Conservation (phyloP, 2,113 vertebrate species). For the Scomber colias region DNA sequence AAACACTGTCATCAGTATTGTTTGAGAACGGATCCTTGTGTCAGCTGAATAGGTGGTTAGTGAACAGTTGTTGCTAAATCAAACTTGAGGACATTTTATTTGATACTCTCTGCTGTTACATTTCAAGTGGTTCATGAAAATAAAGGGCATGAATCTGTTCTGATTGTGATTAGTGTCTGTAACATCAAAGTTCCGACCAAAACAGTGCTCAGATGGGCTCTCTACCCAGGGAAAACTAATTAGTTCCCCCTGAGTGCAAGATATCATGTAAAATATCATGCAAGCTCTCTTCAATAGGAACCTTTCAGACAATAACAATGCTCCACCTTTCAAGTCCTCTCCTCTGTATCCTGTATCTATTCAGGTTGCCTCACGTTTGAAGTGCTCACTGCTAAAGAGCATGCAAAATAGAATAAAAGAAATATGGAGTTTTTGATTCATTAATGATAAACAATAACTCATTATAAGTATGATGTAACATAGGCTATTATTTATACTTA, state of each 20-base stretch:
- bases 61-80: constrained; percentile 22
- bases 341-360: constrained; percentile 43
- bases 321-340: constrained; percentile 64
- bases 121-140: constrained; percentile 44
- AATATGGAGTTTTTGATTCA: constrained; percentile 14
- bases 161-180: constrained; percentile 48
- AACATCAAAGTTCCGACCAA: constrained; percentile 47
- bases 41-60: constrained; percentile 19
- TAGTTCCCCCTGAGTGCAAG: constrained; percentile 36
- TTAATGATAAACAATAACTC: constrained; percentile 2
- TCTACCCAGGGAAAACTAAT: constrained; percentile 55
- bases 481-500: background rate
- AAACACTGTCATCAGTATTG: background rate
- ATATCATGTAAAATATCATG: constrained; percentile 54
- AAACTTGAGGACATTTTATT: constrained; percentile 51
- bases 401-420: constrained; percentile 6
- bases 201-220: constrained; percentile 47
- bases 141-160: constrained; percentile 32
- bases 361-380: constrained; percentile 39
- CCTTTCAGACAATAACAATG: constrained; percentile 64
- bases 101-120: constrained; percentile 10
- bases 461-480: background rate
- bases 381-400: constrained; percentile 33
- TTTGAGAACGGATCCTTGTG: constrained; percentile 1
- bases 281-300: constrained; percentile 51